A percentile compares a stretch with the other conserved stretches of the same genome.
These are phyloP conservation scores for Halictus quadricinctus DNA, from an alignment of 2,888 invertebrate species.

Conservation along the genomic window DNA sequence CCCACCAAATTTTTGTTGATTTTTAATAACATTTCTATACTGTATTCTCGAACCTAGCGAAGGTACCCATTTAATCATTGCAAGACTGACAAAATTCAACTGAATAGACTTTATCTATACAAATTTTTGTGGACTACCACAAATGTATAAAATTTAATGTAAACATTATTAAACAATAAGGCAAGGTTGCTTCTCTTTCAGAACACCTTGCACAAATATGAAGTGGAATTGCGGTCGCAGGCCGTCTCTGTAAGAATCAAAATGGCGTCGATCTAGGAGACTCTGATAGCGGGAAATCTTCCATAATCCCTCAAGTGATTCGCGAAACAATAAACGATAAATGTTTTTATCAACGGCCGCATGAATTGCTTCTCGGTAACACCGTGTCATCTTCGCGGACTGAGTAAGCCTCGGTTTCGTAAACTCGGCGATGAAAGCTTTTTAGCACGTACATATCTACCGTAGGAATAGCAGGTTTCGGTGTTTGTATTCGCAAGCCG, in stretches of 20 bases:
- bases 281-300: background rate
- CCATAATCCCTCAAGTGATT: background rate
- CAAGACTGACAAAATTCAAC: no score
- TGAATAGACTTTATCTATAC: no score
- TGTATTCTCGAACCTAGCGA: no score
- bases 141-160: no score
- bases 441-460: background rate
- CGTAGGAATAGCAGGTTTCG: conserved; percentile 1
- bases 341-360: background rate
- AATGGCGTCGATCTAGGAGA: background rate
- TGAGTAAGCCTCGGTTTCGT: background rate
- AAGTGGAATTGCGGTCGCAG: no score
- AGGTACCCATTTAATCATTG: no score
- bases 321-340: background rate
- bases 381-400: background rate
- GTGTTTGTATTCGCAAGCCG: background rate
- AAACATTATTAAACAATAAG: no score
- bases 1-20: no score
- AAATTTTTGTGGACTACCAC: no score
- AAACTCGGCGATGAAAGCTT: background rate
- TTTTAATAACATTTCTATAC: no score
- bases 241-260: background rate
- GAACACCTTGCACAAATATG: no score
- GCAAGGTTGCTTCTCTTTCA: no score
- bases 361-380: background rate